Evolutionary conservation across 2,888 invertebrate genomes (phyloP).

Genomic region (Hartigia nigra): DNA sequence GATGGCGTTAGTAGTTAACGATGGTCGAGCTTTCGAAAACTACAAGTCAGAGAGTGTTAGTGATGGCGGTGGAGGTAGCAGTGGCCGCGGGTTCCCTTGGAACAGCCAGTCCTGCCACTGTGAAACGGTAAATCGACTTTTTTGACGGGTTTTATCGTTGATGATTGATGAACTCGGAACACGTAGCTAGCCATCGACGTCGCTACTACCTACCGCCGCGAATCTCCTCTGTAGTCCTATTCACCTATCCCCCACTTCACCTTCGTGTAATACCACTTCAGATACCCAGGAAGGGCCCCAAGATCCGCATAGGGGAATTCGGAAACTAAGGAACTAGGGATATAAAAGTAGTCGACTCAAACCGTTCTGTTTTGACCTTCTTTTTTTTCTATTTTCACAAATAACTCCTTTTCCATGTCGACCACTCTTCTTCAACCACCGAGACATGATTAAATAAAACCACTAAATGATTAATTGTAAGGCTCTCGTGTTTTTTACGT

Average conservation of each 20-base stretch:
- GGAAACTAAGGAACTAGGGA: not conserved
- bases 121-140: slow-evolving; percentile 50
- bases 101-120: slow-evolving; percentile 18
- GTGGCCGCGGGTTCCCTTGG: not conserved
- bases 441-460: slow-evolving; percentile 58
- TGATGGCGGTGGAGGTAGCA: not conserved
- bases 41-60: not conserved
- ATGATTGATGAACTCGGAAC: slow-evolving; percentile 55
- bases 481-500: slow-evolving; percentile 32
- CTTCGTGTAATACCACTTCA: not conserved
- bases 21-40: not conserved
- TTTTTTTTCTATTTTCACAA: not conserved
- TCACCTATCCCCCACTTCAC: not conserved
- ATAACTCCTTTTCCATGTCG: slow-evolving; percentile 17
- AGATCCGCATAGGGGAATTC: not conserved
- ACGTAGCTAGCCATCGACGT: slow-evolving; percentile 5
- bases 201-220: slow-evolving; percentile 14
- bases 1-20: not conserved
- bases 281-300: not conserved
- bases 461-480: slow-evolving; percentile 57
- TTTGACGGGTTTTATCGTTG: slow-evolving; percentile 49
- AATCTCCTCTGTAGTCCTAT: not conserved
- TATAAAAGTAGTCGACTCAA: not conserved
- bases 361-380: not conserved
- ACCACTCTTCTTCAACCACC: slow-evolving; percentile 24